Base-by-base conservation (phyloP, 2,797 vertebrate species). In the Poeciliopsis paucimaculata region DNA sequence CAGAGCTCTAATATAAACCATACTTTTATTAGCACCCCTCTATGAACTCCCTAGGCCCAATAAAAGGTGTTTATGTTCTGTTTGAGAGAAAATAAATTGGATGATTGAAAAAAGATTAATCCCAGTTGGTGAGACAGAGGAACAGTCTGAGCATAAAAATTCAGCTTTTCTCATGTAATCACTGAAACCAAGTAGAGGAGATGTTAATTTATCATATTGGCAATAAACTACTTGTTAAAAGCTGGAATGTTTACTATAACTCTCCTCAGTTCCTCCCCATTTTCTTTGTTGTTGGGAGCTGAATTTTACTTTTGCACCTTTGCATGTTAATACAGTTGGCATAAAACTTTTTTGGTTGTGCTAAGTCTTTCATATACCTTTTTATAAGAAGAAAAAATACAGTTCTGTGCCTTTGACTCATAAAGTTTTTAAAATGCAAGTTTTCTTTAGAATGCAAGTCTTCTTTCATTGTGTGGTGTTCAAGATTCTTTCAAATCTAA, bases 1-100 rank as follows among this genome's bases (percentile, higher is more conserved):
- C 77, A 18, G 78, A 0, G 47, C 84, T 81, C 78, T 89, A 88
- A 92, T 91, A 86, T 86, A 86, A 91, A 90, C 83, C 92, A 91
- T 84, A 84, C 86, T 90, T 90, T 91, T 89, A 90, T 87, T 81
- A 90, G 86, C 76, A 89, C 82, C 77, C 84, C 82, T 88, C 86
- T 81, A 72, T 92, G 89, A 92, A 91, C 89, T 93, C 89, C 83
- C 72, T n/a, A 79, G 81, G 84, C 82, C 82, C 82, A 89, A 89
- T 92, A 91, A 90, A 93, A 93, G 89, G 93, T 92, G 92, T 93
- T 94, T 89, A 93, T 91, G 88, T 72, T 88, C 85, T 85, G 86
- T 87, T 89, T 85, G 77, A 86, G 82, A 78, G 83, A 77, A 89
- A 88, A 88, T 84, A 91, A 90, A 90, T 85, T 80, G 79, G 51